Evolutionary conservation across 1,140 invertebrate genomes (phyloP).

Genomic region (Drosophila sturtevanti): DNA sequence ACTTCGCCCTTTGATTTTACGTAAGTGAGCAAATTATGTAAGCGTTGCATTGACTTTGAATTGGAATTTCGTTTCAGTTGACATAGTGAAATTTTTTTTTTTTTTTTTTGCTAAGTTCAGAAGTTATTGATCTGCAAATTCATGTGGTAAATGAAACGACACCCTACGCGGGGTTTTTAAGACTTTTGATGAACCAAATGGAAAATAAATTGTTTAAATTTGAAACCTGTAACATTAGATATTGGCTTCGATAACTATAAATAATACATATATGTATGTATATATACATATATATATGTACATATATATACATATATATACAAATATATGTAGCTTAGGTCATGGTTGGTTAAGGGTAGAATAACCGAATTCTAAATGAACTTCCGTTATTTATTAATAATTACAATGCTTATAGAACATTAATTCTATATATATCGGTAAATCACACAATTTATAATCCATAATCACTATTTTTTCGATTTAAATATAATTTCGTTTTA

Average conservation of each 20-base stretch:
- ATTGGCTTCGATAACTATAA: no score
- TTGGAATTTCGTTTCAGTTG: slow-evolving; percentile 51
- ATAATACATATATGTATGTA: not conserved
- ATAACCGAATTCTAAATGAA: not conserved
- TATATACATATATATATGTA: no score
- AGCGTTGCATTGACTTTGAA: slow-evolving; percentile 75
- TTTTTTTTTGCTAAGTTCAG: slow-evolving; percentile 4
- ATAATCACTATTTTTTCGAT: no score
- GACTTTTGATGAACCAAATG: not conserved
- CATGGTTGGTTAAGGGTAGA: not conserved
- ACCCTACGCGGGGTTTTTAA: slow-evolving; percentile 33
- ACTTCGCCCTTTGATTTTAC: slow-evolving; percentile 40
- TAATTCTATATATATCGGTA: no score
- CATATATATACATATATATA: not conserved
- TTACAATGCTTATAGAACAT: not conserved
- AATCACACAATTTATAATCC: no score
- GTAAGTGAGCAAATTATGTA: slow-evolving; percentile 63
- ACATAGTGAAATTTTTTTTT: slow-evolving; percentile 47
- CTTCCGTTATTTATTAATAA: no score
- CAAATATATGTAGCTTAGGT: no score
- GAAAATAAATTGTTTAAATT: no score
- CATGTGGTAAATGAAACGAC: not conserved
- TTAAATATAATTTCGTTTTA: no score
- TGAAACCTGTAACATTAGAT: no score
- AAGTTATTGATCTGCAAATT: slow-evolving; percentile 34